Evolutionary conservation across 2,888 invertebrate species (phyloP).

Genomic region (Coelinius sp.): DNA sequence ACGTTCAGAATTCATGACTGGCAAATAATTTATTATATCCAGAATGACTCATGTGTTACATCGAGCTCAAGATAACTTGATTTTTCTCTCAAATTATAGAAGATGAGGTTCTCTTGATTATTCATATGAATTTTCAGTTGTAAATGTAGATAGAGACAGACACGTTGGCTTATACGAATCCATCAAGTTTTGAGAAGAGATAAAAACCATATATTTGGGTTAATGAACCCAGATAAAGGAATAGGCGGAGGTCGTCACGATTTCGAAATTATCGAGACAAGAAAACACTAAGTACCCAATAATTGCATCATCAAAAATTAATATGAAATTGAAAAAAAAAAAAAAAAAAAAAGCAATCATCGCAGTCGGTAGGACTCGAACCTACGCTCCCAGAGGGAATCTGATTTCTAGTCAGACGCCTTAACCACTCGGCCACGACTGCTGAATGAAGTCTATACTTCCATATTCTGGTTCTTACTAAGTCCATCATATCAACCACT

Average conservation of each 20-base stretch:
- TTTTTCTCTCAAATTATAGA: not conserved
- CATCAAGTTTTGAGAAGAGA: not conserved
- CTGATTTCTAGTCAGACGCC: slow-evolving; percentile 92
- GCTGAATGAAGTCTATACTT: slow-evolving; percentile 54
- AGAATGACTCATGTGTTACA: not conserved
- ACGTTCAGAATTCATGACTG: not conserved
- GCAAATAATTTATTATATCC: not conserved
- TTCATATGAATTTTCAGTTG: not conserved
- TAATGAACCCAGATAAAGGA: too few species aligned
- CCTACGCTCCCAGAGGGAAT: slow-evolving; percentile 93
- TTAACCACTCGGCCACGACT: slow-evolving; percentile 91
- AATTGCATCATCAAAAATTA: not conserved
- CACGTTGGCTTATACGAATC: not conserved
- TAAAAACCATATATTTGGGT: too few species aligned
- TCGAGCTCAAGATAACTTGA: not conserved
- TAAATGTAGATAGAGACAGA: not conserved
- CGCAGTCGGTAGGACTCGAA: slow-evolving; percentile 92
- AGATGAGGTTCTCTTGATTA: not conserved
- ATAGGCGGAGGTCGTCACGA: too few species aligned
- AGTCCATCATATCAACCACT: not conserved
- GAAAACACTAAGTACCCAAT: too few species aligned
- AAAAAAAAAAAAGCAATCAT: slow-evolving; percentile 39
- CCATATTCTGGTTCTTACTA: too few species aligned
- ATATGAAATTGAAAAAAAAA: not conserved
- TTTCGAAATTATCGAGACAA: too few species aligned